Evolutionary conservation across 2,113 vertebrate species (phyloP), one percentile per base, ranked within the genome.

Genomic region (Paracanthobrama guichenoti): DNA sequence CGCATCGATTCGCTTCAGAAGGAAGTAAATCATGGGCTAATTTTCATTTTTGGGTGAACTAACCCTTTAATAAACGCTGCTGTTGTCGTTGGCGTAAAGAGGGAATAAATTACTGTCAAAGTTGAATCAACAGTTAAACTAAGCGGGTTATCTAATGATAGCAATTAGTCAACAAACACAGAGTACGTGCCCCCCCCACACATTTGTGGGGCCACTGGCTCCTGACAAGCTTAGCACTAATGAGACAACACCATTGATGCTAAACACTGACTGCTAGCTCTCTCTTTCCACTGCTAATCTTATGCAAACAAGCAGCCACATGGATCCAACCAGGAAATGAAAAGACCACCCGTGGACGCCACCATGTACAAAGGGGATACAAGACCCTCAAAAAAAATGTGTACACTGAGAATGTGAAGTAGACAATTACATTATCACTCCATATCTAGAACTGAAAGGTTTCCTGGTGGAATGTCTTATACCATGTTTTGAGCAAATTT

Each of bases 251-350:
- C 79, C 73, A 84, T 82, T 81, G 83, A 85, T 11, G 35, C 85
- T 18, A 75, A 62, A 67, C 46, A n/a, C 71, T 75, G 82, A 77
- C 77, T 39, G 64, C 62, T 50, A 67, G 57, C 55, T 76, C 83
- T 82, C 76, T 69, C 85, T 78, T 84, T 86, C 85, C 86, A 83
- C n/a, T 72, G 80, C 74, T 89, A 90, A 90, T 86, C 86, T 85
- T 90, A 90, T 86, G 87, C 90, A 93, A 94, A 94, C 89, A 93
- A 88, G 84, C 87, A 84, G 82, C 84, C 76, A 81, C 89, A 74
- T 86, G 3, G 64, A 90, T 87, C 84, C 86, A 89, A 88, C 80
- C 83, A 89, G 91, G 92, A 92, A 91, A 92, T 93, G 79, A 93
- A 88, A 83, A 89, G 90, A 91, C 92, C 91, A 92, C 92, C 91